phyloP scores from a whole-genome alignment of 1,140 invertebrate genomes.

The Thalassaphorura encarpata region DNA sequence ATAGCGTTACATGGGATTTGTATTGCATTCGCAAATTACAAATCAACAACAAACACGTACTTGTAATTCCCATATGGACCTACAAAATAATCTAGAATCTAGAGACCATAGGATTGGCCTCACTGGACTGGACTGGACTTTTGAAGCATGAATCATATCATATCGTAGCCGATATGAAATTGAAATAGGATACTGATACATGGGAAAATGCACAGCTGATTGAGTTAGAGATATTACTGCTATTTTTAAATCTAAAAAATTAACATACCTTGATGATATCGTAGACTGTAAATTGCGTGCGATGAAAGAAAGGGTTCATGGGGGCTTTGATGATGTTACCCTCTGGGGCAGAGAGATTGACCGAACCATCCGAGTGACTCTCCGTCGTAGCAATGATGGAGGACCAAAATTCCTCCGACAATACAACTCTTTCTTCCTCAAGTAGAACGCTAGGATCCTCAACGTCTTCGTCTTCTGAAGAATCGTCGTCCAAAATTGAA shows the following conservation, averaged over 20 bases:
- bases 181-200: too few relatives aligned
- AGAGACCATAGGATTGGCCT: too few relatives aligned
- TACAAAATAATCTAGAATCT: too few relatives aligned
- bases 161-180: too few relatives aligned
- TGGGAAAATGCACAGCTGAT: too few relatives aligned
- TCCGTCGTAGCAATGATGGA: not conserved
- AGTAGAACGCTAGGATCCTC: not conserved
- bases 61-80: too few relatives aligned
- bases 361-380: not conserved
- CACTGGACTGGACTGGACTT: too few relatives aligned
- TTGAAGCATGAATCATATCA: too few relatives aligned
- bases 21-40: too few relatives aligned
- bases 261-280: conserved; percentile 22
- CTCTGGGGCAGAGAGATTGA: not conserved
- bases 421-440: conserved; percentile 4
- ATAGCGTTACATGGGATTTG: too few relatives aligned
- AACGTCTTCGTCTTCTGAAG: not conserved
- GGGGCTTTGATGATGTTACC: not conserved
- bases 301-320: conserved; percentile 25
- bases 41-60: too few relatives aligned
- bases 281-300: conserved; percentile 4
- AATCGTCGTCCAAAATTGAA: conserved; percentile 2
- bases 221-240: not conserved
- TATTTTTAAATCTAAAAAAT: not conserved
- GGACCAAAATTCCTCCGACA: conserved; percentile 18